Evolutionary conservation across 1,140 invertebrate genomes (phyloP), one percentile per base, ranked within the genome.

Genomic region (Planococcus citri): DNA sequence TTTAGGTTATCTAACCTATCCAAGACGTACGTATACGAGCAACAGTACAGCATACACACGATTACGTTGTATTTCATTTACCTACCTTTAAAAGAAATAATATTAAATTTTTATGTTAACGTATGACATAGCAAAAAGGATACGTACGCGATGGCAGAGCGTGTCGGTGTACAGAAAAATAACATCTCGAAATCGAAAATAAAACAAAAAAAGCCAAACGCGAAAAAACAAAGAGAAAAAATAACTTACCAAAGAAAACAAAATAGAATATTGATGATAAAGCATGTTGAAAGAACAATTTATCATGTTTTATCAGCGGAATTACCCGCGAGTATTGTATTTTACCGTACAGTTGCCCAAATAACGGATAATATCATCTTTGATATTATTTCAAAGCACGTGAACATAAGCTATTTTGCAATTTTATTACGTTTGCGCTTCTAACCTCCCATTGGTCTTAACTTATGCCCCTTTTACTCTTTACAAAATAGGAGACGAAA

Each of bases 341-440:
- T 64, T 64, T 27, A 64, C 60, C 60, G 60, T 64, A 22, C 10
- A 64, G 60, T 27, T 22, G 20, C 60, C 60, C 20, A 64, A 64
- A 22, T 2, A 25, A 64, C 25, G 60, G 21, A 25, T 64, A 64
- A 22, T 64, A 64, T 64, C 24, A 64, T 64, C 60, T 64, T 64
- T 64, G 60, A 64, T 64, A 64, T 64, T 64, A 64, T 64, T 64
- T 64, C 60, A 24, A 27, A 64, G 60, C 60, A 64, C 60, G 60
- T 64, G 60, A 64, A 64, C 60, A 64, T 64, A 64, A 64, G 60
- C 60, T 64, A 64, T 64, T 64, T 64, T 64, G 60, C 60, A 64
- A 64, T 64, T 64, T 64, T 64, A 64, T 64, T 64, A 64, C 60
- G 21, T 64, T 64, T 64, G 60, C 60, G 60, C 60, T 64, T 64